Evolutionary conservation across 2,888 invertebrate species (phyloP).

Genomic region (Malthinus seriepunctatus): DNA sequence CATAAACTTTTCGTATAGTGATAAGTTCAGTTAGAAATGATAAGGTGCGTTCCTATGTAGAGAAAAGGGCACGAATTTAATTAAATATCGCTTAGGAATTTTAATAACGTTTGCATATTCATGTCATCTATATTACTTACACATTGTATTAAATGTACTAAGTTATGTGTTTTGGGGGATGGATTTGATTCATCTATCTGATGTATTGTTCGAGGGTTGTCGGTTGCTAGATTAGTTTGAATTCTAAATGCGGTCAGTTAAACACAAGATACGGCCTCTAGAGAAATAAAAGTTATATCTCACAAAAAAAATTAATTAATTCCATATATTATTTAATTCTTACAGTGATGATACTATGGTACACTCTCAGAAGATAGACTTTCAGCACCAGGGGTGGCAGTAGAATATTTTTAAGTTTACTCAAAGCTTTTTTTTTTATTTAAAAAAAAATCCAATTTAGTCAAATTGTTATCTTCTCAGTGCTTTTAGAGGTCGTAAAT

Average conservation of each 20-base stretch:
- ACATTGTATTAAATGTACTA: conserved; percentile 29
- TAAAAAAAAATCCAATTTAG: too few species aligned
- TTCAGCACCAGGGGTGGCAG: too few species aligned
- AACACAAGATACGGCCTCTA: neutral
- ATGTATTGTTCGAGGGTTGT: conserved; percentile 15
- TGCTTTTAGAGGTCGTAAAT: too few species aligned
- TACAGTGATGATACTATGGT: too few species aligned
- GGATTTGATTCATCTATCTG: conserved; percentile 18
- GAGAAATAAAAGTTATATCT: neutral
- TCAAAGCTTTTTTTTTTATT: too few species aligned
- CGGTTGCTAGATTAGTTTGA: conserved; percentile 21
- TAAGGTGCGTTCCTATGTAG: conserved; percentile 13
- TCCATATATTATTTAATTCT: too few species aligned
- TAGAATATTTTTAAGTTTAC: too few species aligned
- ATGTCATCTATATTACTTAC: conserved; percentile 33
- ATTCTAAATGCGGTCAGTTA: conserved; percentile 9
- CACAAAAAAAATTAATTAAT: too few species aligned
- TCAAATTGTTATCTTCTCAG: too few species aligned
- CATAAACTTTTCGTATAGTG: neutral
- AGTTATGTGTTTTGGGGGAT: conserved; percentile 25
- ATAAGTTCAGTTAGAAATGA: conserved; percentile 11
- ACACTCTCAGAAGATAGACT: too few species aligned
- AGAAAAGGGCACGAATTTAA: conserved; percentile 25
- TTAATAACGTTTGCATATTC: conserved; percentile 39
- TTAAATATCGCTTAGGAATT: conserved; percentile 36